Evolutionary conservation across 2,888 invertebrate species (phyloP).

Genomic region (Scaptomyza caliginosa): DNA sequence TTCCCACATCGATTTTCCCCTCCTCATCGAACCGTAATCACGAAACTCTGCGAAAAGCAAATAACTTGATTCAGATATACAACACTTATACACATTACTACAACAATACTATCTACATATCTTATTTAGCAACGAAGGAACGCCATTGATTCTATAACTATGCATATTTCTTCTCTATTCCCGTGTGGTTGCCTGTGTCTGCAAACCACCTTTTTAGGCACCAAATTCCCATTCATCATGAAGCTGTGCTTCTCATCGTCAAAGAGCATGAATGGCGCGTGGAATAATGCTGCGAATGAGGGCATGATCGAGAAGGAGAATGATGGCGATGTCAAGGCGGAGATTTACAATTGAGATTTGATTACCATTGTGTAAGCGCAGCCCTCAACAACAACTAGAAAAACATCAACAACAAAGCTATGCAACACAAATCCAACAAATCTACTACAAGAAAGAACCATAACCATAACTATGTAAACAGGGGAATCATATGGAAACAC

Average conservation of each 20-base stretch:
- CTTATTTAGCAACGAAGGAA: conserved; percentile 40
- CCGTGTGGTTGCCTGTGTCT: too few species aligned
- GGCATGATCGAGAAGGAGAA: conserved; percentile 84
- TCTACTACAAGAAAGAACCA: conserved; percentile 31
- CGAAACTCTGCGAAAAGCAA: conserved; percentile 69
- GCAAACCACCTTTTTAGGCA: conserved; percentile 87
- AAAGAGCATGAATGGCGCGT: conserved; percentile 86
- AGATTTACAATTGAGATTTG: conserved; percentile 84
- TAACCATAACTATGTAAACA: conserved; percentile 10
- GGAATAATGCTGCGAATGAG: conserved; percentile 84
- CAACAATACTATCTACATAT: conserved; percentile 56
- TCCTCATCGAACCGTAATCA: not conserved
- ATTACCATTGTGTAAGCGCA: conserved; percentile 81
- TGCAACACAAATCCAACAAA: conserved; percentile 31
- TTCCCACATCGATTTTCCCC: not conserved
- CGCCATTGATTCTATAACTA: conserved; percentile 59
- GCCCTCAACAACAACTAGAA: conserved; percentile 27
- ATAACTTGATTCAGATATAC: conserved; percentile 75
- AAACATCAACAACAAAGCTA: conserved; percentile 8
- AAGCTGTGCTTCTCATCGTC: conserved; percentile 98
- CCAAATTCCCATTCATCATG: conserved; percentile 99
- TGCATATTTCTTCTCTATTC: conserved; percentile 49
- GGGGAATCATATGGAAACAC: not conserved
- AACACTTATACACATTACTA: conserved; percentile 78
- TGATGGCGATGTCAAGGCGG: conserved; percentile 82